These are phyloP conservation scores for Crotalus horridus DNA, from an alignment of 2,113 vertebrate genomes.

Conservation along the genomic window DNA sequence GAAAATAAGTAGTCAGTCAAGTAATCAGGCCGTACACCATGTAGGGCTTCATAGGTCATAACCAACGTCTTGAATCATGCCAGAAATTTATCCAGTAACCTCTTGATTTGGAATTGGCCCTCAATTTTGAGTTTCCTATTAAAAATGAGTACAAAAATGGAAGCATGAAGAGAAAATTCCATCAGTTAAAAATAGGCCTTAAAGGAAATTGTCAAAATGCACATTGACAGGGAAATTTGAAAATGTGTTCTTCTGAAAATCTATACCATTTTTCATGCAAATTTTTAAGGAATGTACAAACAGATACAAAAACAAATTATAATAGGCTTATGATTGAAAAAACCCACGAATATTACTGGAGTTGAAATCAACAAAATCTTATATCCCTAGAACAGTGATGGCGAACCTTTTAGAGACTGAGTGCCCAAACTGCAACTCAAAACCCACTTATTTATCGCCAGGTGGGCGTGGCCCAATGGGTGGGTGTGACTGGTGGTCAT, in stretches of 20 bases:
- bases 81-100: not conserved
- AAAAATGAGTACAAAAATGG: not conserved
- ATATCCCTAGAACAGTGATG: not conserved
- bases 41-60: not conserved
- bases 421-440: too few species aligned
- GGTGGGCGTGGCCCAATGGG: too few species aligned
- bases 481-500: too few species aligned
- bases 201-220: not conserved
- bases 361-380: not conserved
- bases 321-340: not conserved
- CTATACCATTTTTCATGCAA: not conserved
- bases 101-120: not conserved
- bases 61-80: not conserved
- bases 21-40: not conserved
- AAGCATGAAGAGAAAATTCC: not conserved
- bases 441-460: too few species aligned
- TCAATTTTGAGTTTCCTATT: not conserved
- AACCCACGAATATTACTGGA: not conserved
- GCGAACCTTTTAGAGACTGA: too few species aligned
- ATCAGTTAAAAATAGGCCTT: not conserved
- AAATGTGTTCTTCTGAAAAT: not conserved
- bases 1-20: not conserved
- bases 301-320: not conserved
- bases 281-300: not conserved
- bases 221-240: not conserved